Base-by-base conservation (phyloP, 2,888 invertebrate species). In the Diaperis boleti region DNA sequence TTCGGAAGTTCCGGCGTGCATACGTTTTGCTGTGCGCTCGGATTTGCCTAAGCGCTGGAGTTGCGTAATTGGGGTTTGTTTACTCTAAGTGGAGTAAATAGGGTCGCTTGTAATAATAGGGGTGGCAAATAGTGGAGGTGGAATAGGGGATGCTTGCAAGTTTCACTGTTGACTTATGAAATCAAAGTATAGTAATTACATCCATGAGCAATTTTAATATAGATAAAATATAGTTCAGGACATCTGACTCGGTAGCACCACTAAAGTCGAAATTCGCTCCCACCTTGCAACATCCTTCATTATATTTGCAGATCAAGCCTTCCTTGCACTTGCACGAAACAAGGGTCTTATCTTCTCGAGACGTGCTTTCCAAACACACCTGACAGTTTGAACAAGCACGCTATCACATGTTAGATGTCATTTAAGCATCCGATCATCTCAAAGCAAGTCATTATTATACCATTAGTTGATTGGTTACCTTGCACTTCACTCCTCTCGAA, bases 381-480 rank as follows among this genome's bases (percentile, higher is more conserved):
- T 45, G 45, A 45, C 45, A 45, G 45, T 20, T 8, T 11, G 29
- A 29, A 45, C 45, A 45, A 45, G 45, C 29, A 26, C 29, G 29
- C 45, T 45, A 26, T 45, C 45, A 29, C 45, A 11, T 45, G 45
- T 45, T 45, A 35, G 18, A 17, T 18, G 49, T 33, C 49, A 50
- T 37, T 50, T 20, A 35, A 50, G 15, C 20, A 50, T 22, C 14
- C 13, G 29, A 15, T 50, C 17, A 45, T 45, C 29, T n/a, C 11
- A 17, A 49, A 49, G 15, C 18, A 35, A 20, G 6, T 35, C 18
- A 35, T 35, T 50, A 50, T 35, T 50, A 50, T 50, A 5, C 11
- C 49, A 50, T 35, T 50, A 35, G 18, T 20, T 50, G 35, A 50
- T 50, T 50, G 35, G 6, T 20, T 42, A 1, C 14, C 26, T 29